Percentiles rank a stretch among this genome's conserved stretches.
Evolutionary conservation across 2,113 vertebrate genomes (phyloP).

Genomic region (Fregata magnificens): DNA sequence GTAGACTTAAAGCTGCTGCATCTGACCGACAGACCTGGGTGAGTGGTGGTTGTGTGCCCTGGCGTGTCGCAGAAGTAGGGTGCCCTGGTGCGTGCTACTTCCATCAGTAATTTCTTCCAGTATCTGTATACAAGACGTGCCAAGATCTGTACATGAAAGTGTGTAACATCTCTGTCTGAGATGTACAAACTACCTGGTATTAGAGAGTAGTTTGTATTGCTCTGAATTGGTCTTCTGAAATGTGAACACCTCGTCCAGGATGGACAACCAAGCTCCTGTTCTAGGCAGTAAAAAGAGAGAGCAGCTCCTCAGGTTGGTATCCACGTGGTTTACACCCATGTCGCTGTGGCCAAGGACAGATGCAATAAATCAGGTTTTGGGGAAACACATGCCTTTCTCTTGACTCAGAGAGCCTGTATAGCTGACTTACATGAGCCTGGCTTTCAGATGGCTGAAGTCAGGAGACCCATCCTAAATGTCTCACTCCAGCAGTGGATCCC

Average conservation of each 20-base stretch:
- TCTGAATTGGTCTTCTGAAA: not conserved
- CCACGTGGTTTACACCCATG: not conserved
- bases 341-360: not conserved
- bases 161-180: not conserved
- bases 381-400: not conserved
- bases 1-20: not conserved
- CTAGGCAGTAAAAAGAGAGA: not conserved
- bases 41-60: not conserved
- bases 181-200: not conserved
- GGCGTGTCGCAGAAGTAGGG: not conserved
- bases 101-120: not conserved
- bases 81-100: not conserved
- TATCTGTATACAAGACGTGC: not conserved
- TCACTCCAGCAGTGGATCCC: not conserved
- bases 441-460: not conserved
- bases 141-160: not conserved
- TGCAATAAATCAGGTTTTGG: not conserved
- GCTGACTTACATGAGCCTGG: not conserved
- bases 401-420: not conserved
- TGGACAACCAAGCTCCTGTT: not conserved
- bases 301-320: not conserved
- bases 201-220: not conserved
- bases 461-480: not conserved
- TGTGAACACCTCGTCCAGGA: not conserved
- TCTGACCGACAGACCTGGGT: not conserved